phyloP scores from a whole-genome alignment of 2,888 invertebrate genomes.

The Tricholauxania praeusta region DNA sequence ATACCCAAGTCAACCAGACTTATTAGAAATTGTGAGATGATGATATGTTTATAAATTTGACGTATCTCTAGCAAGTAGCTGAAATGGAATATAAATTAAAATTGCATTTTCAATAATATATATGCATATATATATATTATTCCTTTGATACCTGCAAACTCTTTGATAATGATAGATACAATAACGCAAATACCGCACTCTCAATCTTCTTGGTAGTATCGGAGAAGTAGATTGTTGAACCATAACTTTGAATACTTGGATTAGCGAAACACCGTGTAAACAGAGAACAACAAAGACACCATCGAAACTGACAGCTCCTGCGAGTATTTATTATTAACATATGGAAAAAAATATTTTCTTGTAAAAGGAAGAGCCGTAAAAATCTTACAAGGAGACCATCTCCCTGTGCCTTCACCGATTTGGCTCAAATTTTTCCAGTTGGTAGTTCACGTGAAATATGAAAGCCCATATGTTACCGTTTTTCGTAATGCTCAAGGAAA shows the following conservation, averaged over 20 bases:
- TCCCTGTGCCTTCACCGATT: no score
- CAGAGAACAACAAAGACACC: slow-evolving; percentile 59
- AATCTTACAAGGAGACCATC: no score
- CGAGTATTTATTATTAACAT: no score
- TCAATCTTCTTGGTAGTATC: slow-evolving; percentile 52
- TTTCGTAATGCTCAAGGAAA: no score
- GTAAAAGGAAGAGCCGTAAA: no score
- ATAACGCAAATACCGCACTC: slow-evolving; percentile 55
- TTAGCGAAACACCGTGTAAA: slow-evolving; percentile 56
- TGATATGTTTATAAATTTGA: slow-evolving; percentile 54
- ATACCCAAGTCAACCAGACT: slow-evolving; percentile 57
- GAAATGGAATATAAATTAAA: no score
- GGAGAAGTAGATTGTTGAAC: slow-evolving; percentile 53
- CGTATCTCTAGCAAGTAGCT: slow-evolving; percentile 49
- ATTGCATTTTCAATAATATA: no score
- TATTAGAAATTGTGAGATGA: slow-evolving; percentile 57
- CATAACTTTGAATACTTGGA: slow-evolving; percentile 49
- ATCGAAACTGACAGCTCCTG: slow-evolving; percentile 60
- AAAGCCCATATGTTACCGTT: no score
- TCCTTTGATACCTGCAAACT: slow-evolving; percentile 47
- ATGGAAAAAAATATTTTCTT: no score
- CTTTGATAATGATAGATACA: slow-evolving; percentile 59
- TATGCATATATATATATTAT: no score
- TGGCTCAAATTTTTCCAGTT: no score
- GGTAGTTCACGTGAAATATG: no score